Conservation (phyloP, 2,113 vertebrate genomes). For the Hippotragus niger region DNA sequence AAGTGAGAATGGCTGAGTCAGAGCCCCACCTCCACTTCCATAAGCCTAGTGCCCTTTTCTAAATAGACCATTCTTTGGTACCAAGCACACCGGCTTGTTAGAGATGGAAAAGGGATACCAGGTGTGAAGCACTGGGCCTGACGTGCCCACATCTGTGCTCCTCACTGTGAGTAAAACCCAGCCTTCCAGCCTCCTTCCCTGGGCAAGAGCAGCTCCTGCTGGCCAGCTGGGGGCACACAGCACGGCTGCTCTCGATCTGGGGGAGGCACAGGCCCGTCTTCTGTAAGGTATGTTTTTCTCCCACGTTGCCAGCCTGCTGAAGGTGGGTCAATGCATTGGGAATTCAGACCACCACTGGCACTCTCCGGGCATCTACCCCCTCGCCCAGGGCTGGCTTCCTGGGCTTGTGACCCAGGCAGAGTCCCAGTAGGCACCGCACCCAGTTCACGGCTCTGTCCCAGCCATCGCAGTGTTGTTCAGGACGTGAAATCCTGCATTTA, state of each 20-base stretch:
- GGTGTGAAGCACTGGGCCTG: neutral
- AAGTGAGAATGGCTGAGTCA: neutral
- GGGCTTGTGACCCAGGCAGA: neutral
- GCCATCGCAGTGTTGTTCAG: fast-evolving
- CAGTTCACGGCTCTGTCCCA: neutral
- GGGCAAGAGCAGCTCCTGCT: neutral
- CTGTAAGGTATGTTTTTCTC: neutral
- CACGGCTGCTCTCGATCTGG: neutral
- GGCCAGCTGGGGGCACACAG: neutral
- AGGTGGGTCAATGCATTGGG: too few species aligned
- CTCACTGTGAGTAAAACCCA: neutral
- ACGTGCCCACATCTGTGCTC: neutral
- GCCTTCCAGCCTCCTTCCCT: neutral
- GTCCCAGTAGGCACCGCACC: too few species aligned
- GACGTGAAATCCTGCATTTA: fast-evolving
- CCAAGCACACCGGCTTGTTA: neutral
- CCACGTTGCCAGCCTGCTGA: neutral
- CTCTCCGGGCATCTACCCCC: neutral
- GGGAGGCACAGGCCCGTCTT: neutral
- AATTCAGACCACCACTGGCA: neutral
- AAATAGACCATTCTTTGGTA: fast-evolving
- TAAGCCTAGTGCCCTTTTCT: neutral
- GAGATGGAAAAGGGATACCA: neutral
- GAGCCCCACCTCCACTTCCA: fast-evolving
- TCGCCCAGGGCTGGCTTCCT: neutral